phyloP scores from a whole-genome alignment of 1,140 invertebrate species.

The Drosophila lacteicornis region DNA sequence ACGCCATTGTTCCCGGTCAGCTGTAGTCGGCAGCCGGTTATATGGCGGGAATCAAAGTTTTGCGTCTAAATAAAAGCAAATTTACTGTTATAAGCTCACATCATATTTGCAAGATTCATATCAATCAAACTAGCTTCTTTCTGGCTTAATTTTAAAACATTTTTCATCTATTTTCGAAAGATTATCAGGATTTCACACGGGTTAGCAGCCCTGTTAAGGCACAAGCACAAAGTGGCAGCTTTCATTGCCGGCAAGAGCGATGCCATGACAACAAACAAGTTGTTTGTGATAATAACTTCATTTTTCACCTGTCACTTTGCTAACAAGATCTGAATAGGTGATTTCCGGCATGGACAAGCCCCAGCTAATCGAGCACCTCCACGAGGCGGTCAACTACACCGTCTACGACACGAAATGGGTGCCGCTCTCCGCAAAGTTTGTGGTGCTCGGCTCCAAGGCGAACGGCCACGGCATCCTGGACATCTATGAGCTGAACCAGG shows the following conservation, averaged over 20 bases:
- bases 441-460: conserved; percentile 93
- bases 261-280: conserved; percentile 62
- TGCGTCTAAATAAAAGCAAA: neutral
- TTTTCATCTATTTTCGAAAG: too few relatives aligned
- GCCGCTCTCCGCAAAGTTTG: conserved; percentile 95
- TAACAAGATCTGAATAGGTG: conserved; percentile 3
- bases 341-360: conserved; percentile 88
- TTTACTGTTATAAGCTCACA: too few relatives aligned
- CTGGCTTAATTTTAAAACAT: neutral
- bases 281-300: conserved; percentile 43
- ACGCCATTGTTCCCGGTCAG: neutral
- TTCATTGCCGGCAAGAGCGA: neutral
- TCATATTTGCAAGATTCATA: neutral
- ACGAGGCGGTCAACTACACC: conserved; percentile 93
- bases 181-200: neutral
- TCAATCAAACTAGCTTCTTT: neutral
- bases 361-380: conserved; percentile 94
- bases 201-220: neutral
- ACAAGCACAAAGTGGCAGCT: neutral
- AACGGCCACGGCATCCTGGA: conserved; percentile 94
- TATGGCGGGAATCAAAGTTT: neutral
- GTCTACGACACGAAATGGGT: conserved; percentile 98
- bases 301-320: conserved; percentile 20
- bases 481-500: conserved; percentile 93
- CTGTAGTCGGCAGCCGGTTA: neutral